Percentiles rank a stretch among this genome's conserved stretches.
These are phyloP conservation scores for Tipula unca DNA, from an alignment of 2,888 invertebrate genomes.

Conservation along the genomic window DNA sequence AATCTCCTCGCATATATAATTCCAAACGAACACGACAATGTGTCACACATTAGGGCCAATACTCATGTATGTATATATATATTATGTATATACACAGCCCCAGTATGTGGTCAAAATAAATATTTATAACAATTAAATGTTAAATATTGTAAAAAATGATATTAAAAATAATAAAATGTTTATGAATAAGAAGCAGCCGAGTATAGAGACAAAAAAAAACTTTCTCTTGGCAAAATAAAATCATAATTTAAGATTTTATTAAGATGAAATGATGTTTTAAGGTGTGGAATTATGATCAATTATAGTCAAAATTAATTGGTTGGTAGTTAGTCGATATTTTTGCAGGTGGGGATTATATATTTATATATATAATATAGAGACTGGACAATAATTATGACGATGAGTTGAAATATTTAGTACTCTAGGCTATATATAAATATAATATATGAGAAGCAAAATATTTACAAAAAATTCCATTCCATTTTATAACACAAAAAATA, in stretches of 20 bases:
- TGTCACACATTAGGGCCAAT: neutral
- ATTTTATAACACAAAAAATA: too few species aligned
- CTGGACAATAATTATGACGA: neutral
- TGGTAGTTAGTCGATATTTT: neutral
- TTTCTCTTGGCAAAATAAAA: neutral
- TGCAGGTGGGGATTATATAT: neutral
- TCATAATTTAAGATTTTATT: neutral
- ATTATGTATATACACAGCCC: neutral
- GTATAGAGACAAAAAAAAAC: neutral
- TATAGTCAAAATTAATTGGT: neutral
- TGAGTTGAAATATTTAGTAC: neutral
- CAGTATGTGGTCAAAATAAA: constrained; percentile 1
- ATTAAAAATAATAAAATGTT: neutral
- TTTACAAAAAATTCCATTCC: neutral
- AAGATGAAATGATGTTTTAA: neutral
- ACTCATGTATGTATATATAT: too few species aligned
- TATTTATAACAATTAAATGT: neutral
- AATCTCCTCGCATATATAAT: neutral
- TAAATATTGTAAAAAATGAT: neutral
- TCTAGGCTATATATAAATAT: neutral
- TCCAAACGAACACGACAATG: neutral
- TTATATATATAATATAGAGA: too few species aligned
- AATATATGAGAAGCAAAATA: neutral
- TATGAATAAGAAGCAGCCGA: neutral
- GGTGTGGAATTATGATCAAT: constrained; percentile 8